These are phyloP conservation scores for Drosophila asahinai DNA, from an alignment of 1,140 invertebrate genomes.

Conservation along the genomic window DNA sequence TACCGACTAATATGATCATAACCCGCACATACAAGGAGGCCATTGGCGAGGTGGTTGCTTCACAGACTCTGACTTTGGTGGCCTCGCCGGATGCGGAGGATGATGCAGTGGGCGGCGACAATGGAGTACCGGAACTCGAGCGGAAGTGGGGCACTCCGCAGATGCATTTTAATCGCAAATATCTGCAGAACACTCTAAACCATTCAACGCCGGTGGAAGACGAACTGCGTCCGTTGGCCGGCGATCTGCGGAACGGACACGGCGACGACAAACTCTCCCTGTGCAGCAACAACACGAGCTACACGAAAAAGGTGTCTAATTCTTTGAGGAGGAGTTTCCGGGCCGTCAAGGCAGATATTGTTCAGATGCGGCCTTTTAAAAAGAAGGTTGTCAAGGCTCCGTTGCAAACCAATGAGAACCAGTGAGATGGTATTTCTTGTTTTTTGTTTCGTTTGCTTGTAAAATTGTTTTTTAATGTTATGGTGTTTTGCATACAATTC, in stretches of 20 bases:
- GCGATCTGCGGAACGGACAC: slow-evolving; percentile 14
- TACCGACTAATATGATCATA: slow-evolving; percentile 73
- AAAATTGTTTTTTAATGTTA: no score
- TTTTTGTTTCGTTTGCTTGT: neutral
- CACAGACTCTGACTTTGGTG: neutral
- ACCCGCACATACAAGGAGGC: slow-evolving; percentile 74
- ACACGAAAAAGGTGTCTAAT: slow-evolving; percentile 73
- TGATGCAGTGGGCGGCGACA: slow-evolving; percentile 11
- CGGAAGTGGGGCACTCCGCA: slow-evolving; percentile 82
- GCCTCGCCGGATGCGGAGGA: slow-evolving; percentile 40
- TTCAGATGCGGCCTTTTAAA: slow-evolving; percentile 69
- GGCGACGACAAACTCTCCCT: slow-evolving; percentile 75
- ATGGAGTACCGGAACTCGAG: slow-evolving; percentile 38
- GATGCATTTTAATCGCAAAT: slow-evolving; percentile 82
- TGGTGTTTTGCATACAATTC: no score
- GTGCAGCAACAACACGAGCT: slow-evolving; percentile 75
- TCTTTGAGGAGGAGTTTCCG: slow-evolving; percentile 74
- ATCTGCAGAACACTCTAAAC: slow-evolving; percentile 59
- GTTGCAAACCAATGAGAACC: slow-evolving; percentile 9
- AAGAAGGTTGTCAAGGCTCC: slow-evolving; percentile 41
- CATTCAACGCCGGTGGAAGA: slow-evolving; percentile 50
- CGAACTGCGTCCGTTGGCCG: slow-evolving; percentile 51
- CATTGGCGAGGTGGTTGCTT: slow-evolving; percentile 37
- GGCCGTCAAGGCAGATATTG: slow-evolving; percentile 65
- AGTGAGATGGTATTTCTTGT: slow-evolving; percentile 8